Conservation (phyloP, 2,113 vertebrate genomes). For the Apodemus sylvaticus region DNA sequence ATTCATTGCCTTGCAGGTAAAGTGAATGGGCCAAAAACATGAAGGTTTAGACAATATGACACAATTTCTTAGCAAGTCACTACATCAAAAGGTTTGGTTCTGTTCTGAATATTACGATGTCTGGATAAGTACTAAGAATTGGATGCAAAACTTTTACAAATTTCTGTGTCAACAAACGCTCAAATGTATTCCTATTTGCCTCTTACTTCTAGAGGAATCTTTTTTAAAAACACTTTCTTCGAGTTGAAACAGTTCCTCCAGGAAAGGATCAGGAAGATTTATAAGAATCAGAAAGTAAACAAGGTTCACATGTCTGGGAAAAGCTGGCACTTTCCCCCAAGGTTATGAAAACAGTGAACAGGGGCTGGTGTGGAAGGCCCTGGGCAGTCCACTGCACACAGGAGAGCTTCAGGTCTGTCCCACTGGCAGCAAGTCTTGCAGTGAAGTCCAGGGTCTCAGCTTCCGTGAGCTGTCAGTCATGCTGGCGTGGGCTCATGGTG, state of each 20-base stretch:
- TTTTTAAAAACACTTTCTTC: background rate
- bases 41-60: background rate
- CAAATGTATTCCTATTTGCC: background rate
- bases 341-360: too few species aligned
- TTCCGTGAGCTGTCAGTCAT: too few species aligned
- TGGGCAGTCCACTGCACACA: too few species aligned
- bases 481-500: too few species aligned
- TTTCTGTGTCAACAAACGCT: background rate
- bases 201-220: background rate
- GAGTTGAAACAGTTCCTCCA: background rate
- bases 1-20: conserved; percentile 18
- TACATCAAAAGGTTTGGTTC: background rate
- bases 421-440: too few species aligned
- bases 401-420: too few species aligned
- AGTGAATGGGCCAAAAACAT: background rate
- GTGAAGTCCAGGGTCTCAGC: background rate
- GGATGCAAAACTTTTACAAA: background rate
- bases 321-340: too few species aligned
- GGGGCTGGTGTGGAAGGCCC: too few species aligned
- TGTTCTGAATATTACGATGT: background rate
- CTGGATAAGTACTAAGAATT: background rate
- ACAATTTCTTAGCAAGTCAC: background rate
- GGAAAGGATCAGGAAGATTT: background rate
- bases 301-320: background rate
- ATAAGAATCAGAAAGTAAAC: background rate